Percentiles rank a stretch among this genome's conserved stretches.
Evolutionary conservation across 2,797 vertebrate genomes (phyloP).

Genomic region (Tachyglossus aculeatus): DNA sequence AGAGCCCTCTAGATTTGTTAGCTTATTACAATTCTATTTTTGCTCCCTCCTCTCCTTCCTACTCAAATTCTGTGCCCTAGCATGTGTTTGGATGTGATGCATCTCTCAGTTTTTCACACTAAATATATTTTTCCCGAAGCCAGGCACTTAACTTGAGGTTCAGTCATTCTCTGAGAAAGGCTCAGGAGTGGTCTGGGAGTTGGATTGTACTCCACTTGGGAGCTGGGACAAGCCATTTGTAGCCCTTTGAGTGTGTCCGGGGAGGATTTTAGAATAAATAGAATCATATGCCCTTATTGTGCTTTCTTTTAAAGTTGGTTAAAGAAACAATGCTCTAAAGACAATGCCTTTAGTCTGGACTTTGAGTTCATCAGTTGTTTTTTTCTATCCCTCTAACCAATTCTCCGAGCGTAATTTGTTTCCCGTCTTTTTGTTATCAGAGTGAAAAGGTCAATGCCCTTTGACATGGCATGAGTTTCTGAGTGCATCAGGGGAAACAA

Average conservation of each 20-base stretch:
- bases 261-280: conserved; percentile 12
- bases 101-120: conserved; percentile 33
- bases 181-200: background rate
- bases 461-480: conserved; percentile 72
- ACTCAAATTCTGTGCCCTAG: conserved; percentile 45
- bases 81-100: conserved; percentile 40
- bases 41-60: conserved; percentile 42
- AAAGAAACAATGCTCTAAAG: conserved; percentile 42
- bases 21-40: conserved; percentile 51
- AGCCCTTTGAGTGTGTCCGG: conserved; percentile 24
- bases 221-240: background rate
- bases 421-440: conserved; percentile 63
- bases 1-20: conserved; percentile 1
- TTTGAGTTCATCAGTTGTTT: conserved; percentile 44
- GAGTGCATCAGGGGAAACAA: conserved; percentile 55
- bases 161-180: conserved; percentile 26
- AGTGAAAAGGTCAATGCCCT: conserved; percentile 71
- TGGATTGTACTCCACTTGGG: conserved; percentile 28
- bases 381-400: conserved; percentile 45
- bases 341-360: conserved; percentile 35
- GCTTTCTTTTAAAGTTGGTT: conserved; percentile 42
- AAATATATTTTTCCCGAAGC: conserved; percentile 35
- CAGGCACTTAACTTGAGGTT: conserved; percentile 14
- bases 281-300: conserved; percentile 33
- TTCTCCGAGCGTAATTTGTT: conserved; percentile 62